Evolutionary conservation across 2,888 invertebrate genomes (phyloP), one percentile per base, ranked within the genome.

Genomic region (Empis stercorea): DNA sequence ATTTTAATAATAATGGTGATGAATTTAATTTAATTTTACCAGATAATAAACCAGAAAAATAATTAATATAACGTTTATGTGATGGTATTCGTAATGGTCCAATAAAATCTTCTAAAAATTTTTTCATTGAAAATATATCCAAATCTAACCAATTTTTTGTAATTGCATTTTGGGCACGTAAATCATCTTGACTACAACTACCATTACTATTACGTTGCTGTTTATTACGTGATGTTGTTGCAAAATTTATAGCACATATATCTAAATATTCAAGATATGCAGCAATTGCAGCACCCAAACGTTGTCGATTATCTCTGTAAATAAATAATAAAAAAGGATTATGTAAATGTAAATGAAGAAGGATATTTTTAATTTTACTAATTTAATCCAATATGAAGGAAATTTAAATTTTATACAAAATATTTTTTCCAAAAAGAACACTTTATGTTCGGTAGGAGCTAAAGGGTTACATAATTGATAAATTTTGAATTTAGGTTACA

Each of bases 221-320:
- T 20, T 45, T 43, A 37, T 48, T 47, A 14, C 55, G 48, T 23
- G 70, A 68, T 57, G 76, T 76, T 46, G 51, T 51, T 44, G 55
- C 52, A 36, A 54, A 56, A 50, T 53, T 59, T 40, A 57, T 57
- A 43, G 89, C 88, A 71, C 92, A 93, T 61, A 94, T 92, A 62
- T 84, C 87, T 55, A 88, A 87, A 73, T 93, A 94, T 72, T 92
- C 87, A 84, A 93, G 87, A 72, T 91, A 93, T 13, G 92, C 88
- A 17, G 91, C 87, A 52, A 93, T 84, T 54, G 92, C 79, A 45
- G 91, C 85, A 41, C 91, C 92, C 30, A 89, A 75, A 48, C 92
- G 78, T 61, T 89, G 88, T 58, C 86, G 79, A 62, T 83, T 84
- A 38, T 89, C 89, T 74, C 87, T 84, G 71, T 5, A 71, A 67